phyloP scores from a whole-genome alignment of 2,797 vertebrate species.

The Melopsittacus undulatus region DNA sequence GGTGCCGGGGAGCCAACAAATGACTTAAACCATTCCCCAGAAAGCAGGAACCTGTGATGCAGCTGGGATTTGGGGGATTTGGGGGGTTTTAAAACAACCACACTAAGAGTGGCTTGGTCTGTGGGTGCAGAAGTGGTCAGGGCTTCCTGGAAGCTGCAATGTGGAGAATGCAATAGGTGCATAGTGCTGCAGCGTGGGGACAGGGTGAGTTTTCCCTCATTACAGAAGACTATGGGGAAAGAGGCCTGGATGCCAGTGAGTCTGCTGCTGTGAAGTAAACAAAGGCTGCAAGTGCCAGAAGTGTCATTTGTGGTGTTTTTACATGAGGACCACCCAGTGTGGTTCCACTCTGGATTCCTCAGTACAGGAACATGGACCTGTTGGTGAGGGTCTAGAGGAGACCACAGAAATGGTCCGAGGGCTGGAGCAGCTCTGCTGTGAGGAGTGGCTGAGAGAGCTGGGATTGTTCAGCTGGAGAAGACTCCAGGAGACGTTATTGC shows the following conservation, averaged over 20 bases:
- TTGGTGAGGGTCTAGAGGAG: not conserved
- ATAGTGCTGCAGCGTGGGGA: rapidly evolving
- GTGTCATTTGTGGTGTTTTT: not conserved
- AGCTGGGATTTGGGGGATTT: not conserved
- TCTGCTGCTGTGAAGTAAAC: not conserved
- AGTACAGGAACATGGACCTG: not conserved
- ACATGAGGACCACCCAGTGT: rapidly evolving
- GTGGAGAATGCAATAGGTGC: not conserved
- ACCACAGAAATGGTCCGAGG: not conserved
- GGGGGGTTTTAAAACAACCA: not conserved
- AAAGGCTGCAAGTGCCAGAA: not conserved
- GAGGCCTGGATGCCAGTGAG: not conserved
- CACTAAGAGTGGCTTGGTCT: not conserved
- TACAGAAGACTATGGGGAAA: not conserved
- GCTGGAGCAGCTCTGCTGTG: not conserved
- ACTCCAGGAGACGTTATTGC: not conserved
- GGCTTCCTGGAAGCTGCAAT: not conserved
- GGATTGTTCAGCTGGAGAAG: not conserved
- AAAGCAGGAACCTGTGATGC: not conserved
- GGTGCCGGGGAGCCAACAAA: constrained; percentile 46
- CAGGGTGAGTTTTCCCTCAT: not conserved
- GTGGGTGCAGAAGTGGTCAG: not conserved
- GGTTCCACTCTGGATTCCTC: not conserved
- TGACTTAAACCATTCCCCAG: not conserved
- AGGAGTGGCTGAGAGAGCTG: not conserved